Conservation (phyloP, 1,140 invertebrate species). For the Orchestia grillus region DNA sequence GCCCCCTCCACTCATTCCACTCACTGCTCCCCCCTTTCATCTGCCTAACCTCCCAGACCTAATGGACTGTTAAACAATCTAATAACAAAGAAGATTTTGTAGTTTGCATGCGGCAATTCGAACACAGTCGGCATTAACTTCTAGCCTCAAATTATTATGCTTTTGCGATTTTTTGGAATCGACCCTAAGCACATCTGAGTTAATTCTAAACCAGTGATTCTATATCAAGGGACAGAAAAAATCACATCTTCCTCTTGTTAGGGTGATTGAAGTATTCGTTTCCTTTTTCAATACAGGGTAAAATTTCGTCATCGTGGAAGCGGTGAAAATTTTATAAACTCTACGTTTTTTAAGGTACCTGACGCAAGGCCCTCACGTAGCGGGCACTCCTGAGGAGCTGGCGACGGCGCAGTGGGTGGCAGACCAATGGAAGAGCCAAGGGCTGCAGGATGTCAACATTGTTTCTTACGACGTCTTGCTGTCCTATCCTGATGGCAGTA, state of each 20-base stretch:
- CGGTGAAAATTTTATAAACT: not conserved
- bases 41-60: too few relatives aligned
- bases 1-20: too few relatives aligned
- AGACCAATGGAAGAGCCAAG: conserved; percentile 61
- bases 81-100: too few relatives aligned
- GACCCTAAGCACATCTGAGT: not conserved
- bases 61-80: too few relatives aligned
- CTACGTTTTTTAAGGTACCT: conserved; percentile 57
- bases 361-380: conserved; percentile 64
- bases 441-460: conserved; percentile 64
- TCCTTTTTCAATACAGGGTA: not conserved
- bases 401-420: conserved; percentile 62
- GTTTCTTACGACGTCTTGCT: conserved; percentile 66
- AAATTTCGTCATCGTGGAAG: not conserved
- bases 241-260: not conserved
- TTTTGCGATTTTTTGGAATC: not conserved
- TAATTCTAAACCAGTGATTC: not conserved
- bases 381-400: conserved; percentile 61
- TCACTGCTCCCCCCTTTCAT: too few relatives aligned
- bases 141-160: not conserved
- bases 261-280: not conserved
- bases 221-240: not conserved
- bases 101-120: too few relatives aligned
- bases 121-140: not conserved
- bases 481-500: conserved; percentile 65